Conservation (phyloP, 2,888 invertebrate species). For the Parnassius glacialis region DNA sequence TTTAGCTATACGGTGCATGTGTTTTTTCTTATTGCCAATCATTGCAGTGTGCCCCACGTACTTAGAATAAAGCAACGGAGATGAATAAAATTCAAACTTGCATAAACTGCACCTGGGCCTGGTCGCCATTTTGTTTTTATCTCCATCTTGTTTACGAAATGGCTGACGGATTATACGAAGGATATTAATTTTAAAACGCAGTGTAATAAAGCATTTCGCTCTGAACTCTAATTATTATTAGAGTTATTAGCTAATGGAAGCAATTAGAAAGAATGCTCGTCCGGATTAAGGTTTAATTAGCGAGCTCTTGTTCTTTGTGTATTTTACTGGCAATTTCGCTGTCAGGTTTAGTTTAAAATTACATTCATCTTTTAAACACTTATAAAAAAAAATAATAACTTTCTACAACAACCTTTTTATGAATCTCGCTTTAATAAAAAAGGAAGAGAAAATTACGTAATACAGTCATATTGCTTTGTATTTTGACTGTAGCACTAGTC, state of each 20-base stretch:
- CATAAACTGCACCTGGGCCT: slow-evolving; percentile 26
- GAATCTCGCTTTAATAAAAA: no score
- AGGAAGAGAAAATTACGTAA: no score
- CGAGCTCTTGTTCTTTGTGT: slow-evolving; percentile 50
- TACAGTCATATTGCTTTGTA: no score
- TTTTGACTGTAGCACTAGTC: no score
- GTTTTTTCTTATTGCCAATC: no score
- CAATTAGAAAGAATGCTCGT: slow-evolving; percentile 60
- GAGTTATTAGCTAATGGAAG: slow-evolving; percentile 66
- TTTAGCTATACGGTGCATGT: no score
- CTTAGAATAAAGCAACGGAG: slow-evolving; percentile 14
- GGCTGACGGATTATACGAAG: slow-evolving; percentile 69
- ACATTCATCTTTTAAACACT: slow-evolving; percentile 14
- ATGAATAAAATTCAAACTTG: slow-evolving; percentile 23
- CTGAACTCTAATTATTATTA: slow-evolving; percentile 63
- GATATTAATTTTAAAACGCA: slow-evolving; percentile 47
- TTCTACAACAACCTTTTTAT: no score
- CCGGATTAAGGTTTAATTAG: slow-evolving; percentile 70
- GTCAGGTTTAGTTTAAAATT: slow-evolving; percentile 21
- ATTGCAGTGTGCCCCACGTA: no score
- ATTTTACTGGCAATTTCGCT: slow-evolving; percentile 31
- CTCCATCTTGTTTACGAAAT: slow-evolving; percentile 41
- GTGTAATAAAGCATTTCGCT: slow-evolving; percentile 69
- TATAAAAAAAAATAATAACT: neutral
- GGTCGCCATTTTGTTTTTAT: slow-evolving; percentile 52